Evolutionary conservation across 2,113 vertebrate species (phyloP), one percentile per base, ranked within the genome.

Genomic region (Poicephalus gulielmi): DNA sequence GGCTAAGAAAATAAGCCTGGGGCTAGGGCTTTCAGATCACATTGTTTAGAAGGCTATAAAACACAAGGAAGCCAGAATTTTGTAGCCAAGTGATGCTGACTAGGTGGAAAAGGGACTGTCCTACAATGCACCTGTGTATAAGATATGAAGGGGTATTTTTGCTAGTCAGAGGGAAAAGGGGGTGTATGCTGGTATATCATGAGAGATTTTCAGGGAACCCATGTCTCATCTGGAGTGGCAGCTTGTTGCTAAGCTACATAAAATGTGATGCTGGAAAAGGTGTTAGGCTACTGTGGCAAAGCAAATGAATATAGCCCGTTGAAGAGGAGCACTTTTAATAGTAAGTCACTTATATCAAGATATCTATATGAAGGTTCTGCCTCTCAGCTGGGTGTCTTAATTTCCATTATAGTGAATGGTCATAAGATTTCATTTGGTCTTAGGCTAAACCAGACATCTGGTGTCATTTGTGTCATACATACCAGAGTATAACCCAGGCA

Each of bases 11-110:
- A 39, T 22, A 85, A 23, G 16, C 9, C 14, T 31, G 19, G 39
- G 19, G 24, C 15, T 50, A 62, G 23, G 27, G 20, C 4, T 74
- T 94, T 76, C 76, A 18, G 22, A 47, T 76, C 11, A 20, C 18
- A 28, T 3, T n/a, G 3, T 8, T 46, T 71, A 53, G 13, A 46
- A 68, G 12, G 8, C 14, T 82, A 22, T 16, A 75, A 82, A 91
- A 53, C 0, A 0, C 25, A 19, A 68, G 7, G 4, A 7, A 93
- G 24, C 0, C 15, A 19, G 11, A 44, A 55, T 5, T 2, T 22
- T 28, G 13, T 23, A 52, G 11, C 8, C 18, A 63, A 63, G 62
- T n/a, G 41, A 17, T 0, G 0, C 22, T 49, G 20, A 62, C 8
- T 53, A 63, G 12, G 15, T 20, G n/a, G 33, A 84, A 82, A 78